These are phyloP conservation scores for Apotomis capreana DNA, from an alignment of 2,888 invertebrate genomes.

Conservation along the genomic window DNA sequence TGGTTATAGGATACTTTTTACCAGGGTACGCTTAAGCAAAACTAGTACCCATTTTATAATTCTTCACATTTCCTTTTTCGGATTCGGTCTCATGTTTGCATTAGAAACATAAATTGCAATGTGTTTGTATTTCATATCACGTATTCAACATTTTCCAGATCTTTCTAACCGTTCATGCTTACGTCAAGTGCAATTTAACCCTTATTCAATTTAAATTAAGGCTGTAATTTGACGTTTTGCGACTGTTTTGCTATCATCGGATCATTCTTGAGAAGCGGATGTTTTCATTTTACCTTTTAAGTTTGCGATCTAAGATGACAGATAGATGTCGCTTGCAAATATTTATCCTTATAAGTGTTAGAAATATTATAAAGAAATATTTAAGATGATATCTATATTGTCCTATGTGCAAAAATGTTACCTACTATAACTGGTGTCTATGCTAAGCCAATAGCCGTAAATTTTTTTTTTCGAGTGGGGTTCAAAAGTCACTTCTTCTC, in stretches of 20 bases:
- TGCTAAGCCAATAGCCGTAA: too few species aligned
- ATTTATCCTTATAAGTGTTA: constrained; percentile 19
- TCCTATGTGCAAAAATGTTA: too few species aligned
- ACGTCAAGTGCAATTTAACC: neutral
- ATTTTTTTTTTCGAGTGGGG: too few species aligned
- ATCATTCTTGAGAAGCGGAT: constrained; percentile 40
- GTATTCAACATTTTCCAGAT: constrained; percentile 16
- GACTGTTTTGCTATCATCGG: constrained; percentile 29
- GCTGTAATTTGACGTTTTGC: constrained; percentile 2
- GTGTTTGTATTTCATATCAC: constrained; percentile 25
- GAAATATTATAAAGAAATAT: constrained; percentile 10
- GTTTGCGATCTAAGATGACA: constrained; percentile 29
- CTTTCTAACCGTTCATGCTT: constrained; percentile 5
- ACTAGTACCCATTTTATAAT: too few species aligned
- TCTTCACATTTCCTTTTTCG: neutral
- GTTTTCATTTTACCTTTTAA: constrained; percentile 35
- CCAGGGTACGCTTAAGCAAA: too few species aligned
- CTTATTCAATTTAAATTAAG: neutral
- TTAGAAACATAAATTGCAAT: neutral
- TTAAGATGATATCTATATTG: too few species aligned
- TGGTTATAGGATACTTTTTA: too few species aligned
- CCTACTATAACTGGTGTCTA: too few species aligned
- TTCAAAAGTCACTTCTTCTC: too few species aligned
- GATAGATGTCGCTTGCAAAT: constrained; percentile 30
- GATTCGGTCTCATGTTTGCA: neutral